phyloP scores from a whole-genome alignment of 2,888 invertebrate species.

The Cyrtodaria siliqua region DNA sequence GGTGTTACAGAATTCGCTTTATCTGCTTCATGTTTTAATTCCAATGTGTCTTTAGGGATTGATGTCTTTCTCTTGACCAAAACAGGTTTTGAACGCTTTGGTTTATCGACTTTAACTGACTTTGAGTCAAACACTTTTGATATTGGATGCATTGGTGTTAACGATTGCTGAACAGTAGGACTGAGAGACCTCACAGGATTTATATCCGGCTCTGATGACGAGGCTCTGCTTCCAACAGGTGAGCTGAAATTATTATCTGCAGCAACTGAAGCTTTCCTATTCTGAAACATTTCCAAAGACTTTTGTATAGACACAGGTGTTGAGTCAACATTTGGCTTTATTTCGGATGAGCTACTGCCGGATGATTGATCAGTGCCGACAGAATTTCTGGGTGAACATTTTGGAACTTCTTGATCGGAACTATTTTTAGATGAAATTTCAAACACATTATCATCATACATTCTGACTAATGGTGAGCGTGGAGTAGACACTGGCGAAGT shows the following conservation, averaged over 20 bases:
- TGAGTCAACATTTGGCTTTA: slow-evolving; percentile 32
- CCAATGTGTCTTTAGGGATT: slow-evolving; percentile 56
- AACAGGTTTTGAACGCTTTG: slow-evolving; percentile 34
- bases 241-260: not conserved
- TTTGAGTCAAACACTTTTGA: slow-evolving; percentile 59
- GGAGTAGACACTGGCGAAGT: slow-evolving; percentile 39
- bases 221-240: no score
- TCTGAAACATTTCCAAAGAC: slow-evolving; percentile 28
- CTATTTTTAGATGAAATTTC: slow-evolving; percentile 14
- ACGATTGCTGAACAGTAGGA: slow-evolving; percentile 22
- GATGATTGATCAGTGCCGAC: not conserved
- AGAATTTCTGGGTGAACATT: slow-evolving; percentile 20
- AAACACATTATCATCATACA: slow-evolving; percentile 56
- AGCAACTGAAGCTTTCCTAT: not conserved
- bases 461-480: slow-evolving; percentile 45
- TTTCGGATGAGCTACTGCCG: slow-evolving; percentile 22
- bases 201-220: slow-evolving; percentile 12
- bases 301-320: slow-evolving; percentile 30
- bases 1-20: not conserved
- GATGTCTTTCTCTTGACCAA: not conserved
- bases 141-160: slow-evolving; percentile 31
- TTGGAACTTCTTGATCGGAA: slow-evolving; percentile 3
- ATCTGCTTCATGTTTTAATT: slow-evolving; percentile 52
- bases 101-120: slow-evolving; percentile 32
- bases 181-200: slow-evolving; percentile 9